phyloP scores from a whole-genome alignment of 2,113 vertebrate species.

The Neoarius graeffei region DNA sequence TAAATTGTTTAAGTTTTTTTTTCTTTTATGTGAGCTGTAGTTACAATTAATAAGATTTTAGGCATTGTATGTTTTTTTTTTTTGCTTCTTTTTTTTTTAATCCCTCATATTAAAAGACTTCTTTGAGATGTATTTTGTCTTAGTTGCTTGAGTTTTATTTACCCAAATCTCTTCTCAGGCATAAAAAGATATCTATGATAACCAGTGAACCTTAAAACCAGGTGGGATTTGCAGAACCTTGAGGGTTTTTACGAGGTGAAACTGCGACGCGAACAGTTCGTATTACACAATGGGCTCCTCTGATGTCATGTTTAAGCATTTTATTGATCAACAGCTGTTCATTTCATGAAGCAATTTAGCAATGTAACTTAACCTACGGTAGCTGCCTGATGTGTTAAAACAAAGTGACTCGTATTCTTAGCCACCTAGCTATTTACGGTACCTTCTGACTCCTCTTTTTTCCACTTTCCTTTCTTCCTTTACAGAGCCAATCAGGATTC shows the following conservation, averaged over 20 bases:
- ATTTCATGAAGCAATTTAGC: neutral
- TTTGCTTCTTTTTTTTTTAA: neutral
- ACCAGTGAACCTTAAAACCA: neutral
- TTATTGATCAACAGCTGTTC: neutral
- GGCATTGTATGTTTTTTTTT: neutral
- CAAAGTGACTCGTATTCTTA: neutral
- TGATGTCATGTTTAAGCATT: neutral
- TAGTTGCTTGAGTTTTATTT: neutral
- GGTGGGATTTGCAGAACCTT: neutral
- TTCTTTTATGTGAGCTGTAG: neutral
- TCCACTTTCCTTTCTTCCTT: neutral
- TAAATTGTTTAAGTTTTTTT: neutral
- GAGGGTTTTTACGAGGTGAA: neutral
- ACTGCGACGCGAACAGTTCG: neutral
- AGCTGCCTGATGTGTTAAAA: neutral
- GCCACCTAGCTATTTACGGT: neutral
- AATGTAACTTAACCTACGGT: neutral
- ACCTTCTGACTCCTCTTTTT: neutral
- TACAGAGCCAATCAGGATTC: neutral
- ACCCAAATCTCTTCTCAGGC: neutral
- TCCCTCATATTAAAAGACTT: neutral
- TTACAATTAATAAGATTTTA: neutral
- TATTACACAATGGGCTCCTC: neutral
- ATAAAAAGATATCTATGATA: neutral
- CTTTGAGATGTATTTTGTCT: neutral